phyloP scores from a whole-genome alignment of 1,140 invertebrate genomes.

The Drosophila subobscura region DNA sequence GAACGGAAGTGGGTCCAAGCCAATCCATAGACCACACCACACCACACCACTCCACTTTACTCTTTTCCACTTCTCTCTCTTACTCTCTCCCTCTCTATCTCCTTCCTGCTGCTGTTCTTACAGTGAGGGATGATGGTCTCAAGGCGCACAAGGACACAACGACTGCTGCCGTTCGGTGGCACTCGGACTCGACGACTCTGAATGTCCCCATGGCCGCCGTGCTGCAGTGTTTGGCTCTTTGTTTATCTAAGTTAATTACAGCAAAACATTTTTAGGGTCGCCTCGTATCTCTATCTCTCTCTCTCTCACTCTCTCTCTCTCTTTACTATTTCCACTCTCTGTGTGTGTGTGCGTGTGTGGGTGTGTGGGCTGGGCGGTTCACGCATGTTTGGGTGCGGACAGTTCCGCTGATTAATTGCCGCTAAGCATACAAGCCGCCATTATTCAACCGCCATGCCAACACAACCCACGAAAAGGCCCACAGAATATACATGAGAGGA shows the following conservation, averaged over 20 bases:
- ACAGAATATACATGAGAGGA: constrained; percentile 32
- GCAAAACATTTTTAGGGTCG: constrained; percentile 78
- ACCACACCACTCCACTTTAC: background rate
- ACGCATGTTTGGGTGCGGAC: constrained; percentile 78
- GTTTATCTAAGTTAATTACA: constrained; percentile 82
- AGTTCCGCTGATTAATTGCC: constrained; percentile 80
- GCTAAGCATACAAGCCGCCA: constrained; percentile 74
- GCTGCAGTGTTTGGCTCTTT: constrained; percentile 29
- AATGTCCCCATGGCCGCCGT: constrained; percentile 44
- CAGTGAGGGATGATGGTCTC: too few relatives aligned
- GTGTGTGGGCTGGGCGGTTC: constrained; percentile 39
- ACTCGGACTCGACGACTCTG: constrained; percentile 8
- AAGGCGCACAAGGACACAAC: constrained; percentile 28
- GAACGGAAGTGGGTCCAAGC: constrained; percentile 14
- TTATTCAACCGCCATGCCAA: constrained; percentile 55
- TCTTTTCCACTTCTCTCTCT: background rate
- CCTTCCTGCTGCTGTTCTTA: background rate
- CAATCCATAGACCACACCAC: background rate
- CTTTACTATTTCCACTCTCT: constrained; percentile 3
- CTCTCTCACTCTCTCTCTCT: constrained; percentile 4
- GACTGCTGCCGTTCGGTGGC: constrained; percentile 16
- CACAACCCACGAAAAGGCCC: constrained; percentile 33
- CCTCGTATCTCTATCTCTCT: constrained; percentile 5
- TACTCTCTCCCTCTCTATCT: background rate
- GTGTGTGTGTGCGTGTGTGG: constrained; percentile 23